phyloP scores from a whole-genome alignment of 2,113 vertebrate species.

The Puffinus mauretanicus region DNA sequence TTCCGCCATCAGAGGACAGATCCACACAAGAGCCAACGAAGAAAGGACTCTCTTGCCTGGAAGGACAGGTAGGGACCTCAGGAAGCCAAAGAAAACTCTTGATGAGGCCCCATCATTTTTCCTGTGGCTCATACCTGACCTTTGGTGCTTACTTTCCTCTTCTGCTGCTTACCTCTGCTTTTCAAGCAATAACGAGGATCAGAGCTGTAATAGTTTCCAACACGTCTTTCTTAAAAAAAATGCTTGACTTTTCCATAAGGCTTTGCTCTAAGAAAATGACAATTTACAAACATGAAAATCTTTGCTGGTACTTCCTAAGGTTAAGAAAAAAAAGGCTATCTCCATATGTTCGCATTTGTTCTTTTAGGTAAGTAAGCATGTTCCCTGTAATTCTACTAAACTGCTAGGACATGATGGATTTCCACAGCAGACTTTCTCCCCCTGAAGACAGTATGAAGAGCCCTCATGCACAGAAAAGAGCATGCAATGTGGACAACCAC shows the following conservation, averaged over 20 bases:
- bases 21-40: not conserved
- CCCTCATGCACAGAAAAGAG: not conserved
- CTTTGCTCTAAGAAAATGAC: constrained; percentile 49
- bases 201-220: constrained; percentile 43
- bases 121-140: not conserved
- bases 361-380: constrained; percentile 50
- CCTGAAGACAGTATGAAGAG: not conserved
- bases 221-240: not conserved
- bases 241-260: constrained; percentile 37
- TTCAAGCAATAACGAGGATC: constrained; percentile 14
- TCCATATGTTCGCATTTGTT: constrained; percentile 40
- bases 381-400: constrained; percentile 45
- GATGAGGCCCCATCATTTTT: not conserved
- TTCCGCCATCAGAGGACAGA: not conserved
- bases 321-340: not conserved
- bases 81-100: not conserved
- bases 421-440: not conserved
- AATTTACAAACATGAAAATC: constrained; percentile 52
- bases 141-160: not conserved
- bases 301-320: constrained; percentile 30
- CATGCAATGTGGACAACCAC: not conserved
- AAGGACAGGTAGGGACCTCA: not conserved
- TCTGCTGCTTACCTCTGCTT: not conserved
- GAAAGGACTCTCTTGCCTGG: not conserved
- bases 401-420: constrained; percentile 25